phyloP scores from a whole-genome alignment of 2,888 invertebrate genomes.

The Platypus cylindrus region DNA sequence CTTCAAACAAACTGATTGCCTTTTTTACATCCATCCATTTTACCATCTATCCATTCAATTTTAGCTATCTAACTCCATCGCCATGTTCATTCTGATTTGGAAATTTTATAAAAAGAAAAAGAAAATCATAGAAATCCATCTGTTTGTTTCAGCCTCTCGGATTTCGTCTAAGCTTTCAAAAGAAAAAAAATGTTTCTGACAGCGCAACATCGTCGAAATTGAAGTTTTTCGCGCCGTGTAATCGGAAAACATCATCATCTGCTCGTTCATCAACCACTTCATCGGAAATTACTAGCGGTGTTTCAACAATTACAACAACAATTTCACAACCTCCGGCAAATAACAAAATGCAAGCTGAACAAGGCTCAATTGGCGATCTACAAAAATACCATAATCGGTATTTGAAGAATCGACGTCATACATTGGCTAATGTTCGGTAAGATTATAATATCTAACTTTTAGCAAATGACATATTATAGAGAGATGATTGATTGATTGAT shows the following conservation, averaged over 20 bases:
- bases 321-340: too few species aligned
- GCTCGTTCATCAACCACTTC: constrained; percentile 22
- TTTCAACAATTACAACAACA: too few species aligned
- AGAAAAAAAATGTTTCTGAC: constrained; percentile 38
- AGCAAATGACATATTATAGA: neutral
- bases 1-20: too few species aligned
- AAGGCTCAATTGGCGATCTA: constrained; percentile 80
- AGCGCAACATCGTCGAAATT: constrained; percentile 44
- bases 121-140: too few species aligned
- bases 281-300: constrained; percentile 30
- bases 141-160: constrained; percentile 36
- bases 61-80: too few species aligned
- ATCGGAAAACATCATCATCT: constrained; percentile 6
- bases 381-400: constrained; percentile 80
- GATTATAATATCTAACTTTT: constrained; percentile 29
- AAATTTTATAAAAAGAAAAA: too few species aligned
- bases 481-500: too few species aligned
- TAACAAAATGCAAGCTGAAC: constrained; percentile 83
- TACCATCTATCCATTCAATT: too few species aligned
- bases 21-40: too few species aligned
- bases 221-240: constrained; percentile 8
- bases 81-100: too few species aligned
- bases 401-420: constrained; percentile 76
- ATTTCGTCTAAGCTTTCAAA: constrained; percentile 29
- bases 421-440: constrained; percentile 87